Evolutionary conservation across 2,888 invertebrate genomes (phyloP), one percentile per base, ranked within the genome.

Genomic region (Microctonus hyperodae): DNA sequence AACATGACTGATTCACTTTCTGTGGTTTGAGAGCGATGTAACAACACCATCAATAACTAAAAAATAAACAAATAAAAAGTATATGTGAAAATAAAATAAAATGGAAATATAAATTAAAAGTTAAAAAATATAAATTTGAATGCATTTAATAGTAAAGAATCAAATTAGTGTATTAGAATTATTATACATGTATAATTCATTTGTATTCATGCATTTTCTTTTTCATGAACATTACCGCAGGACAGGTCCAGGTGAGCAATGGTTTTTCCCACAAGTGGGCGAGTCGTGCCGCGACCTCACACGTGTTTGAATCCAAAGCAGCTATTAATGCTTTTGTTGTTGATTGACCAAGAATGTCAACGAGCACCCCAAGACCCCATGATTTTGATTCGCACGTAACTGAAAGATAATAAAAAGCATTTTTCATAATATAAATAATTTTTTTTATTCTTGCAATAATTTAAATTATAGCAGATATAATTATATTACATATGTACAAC

Each of bases 211-310:
- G n/a, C 16, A 44, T 16, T 5, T 28, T 28, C 5, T 5, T 28
- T 28, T 28, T 25, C 23, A 28, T 44, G 22, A 53, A 35, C 22
- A 10, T 85, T 77, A 87, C 87, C 84, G 85, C 81, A 44, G 87
- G 88, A 73, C 88, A 88, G 71, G 87, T 87, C 88, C 88, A 88
- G 11, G 87, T 86, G 66, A 86, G 77, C 50, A 88, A 77, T 9
- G 86, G 84, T 59, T 83, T 84, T 73, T 86, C 86, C 79, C 86
- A 85, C 70, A 87, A 85, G 70, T 83, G 83, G 9, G 87, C 85
- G 59, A 88, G 82, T 71, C 85, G 84, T 28, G 84, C 84, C 9
- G 85, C 85, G 11, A 86, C 83, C 37, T 86, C 84, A 76, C 88
- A 88, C 68, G 86, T 81, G 66, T 85, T 85, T 28, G 86, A 82